Evolutionary conservation across 2,797 vertebrate species (phyloP), one percentile per base, ranked within the genome.

Genomic region (Gobionotothen gibberifrons): DNA sequence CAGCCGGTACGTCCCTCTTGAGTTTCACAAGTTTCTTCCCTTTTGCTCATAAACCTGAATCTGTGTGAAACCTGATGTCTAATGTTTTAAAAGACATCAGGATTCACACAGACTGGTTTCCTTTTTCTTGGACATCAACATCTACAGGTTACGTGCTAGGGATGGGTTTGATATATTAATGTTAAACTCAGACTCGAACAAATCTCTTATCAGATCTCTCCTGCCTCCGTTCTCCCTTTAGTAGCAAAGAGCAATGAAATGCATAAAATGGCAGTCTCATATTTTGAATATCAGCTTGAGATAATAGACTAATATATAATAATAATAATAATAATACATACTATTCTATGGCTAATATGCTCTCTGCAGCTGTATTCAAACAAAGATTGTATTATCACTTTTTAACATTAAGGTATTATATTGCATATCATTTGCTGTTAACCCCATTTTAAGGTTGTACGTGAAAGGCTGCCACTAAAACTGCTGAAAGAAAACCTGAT

Each of bases 1-100:
- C 94, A 95, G 6, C 94, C 92, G 11, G 94, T 95, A 93, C 0
- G 77, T 88, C 48, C 47, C 51, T 1, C 55, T 11, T 11, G 2
- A 11, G 40, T 19, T 72, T 11, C 11, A 46, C 63, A n/a, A 5
- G 21, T n/a, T 52, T 47, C 0, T 42, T 48, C 11, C 11, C 59
- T 43, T 42, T 43, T 15, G 17, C 15, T 9, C 39, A 12, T 39
- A 8, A 69, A 52, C 21, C 57, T 15, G 9, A 46, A 55, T 32
- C 36, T 61, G 29, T 32, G 57, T 56, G 64, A 48, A 36, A 39
- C 48, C 66, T 10, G 61, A 9, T 10, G 17, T 36, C 8, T 36
- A 36, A 9, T 36, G 32, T 36, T 36, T 44, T 42, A 6, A 2
- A 29, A 10, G 13, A 39, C 32, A 26, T 22, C 51, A 62, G 44